Conservation (phyloP, 2,888 invertebrate genomes). For the Ganaspis brasiliensis region DNA sequence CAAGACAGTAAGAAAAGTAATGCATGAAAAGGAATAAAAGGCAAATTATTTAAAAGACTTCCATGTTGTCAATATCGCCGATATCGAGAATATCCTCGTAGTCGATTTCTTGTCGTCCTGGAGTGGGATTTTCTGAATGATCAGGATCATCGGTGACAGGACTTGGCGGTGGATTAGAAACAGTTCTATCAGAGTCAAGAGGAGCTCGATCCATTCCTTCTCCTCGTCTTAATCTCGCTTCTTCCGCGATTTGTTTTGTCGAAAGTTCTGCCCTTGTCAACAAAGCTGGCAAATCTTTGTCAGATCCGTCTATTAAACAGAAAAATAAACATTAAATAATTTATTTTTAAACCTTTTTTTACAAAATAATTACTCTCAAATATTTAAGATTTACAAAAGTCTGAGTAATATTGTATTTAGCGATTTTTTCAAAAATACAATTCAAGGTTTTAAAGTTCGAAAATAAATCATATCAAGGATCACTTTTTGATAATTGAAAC, state of each 20-base stretch:
- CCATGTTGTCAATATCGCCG: slow-evolving; percentile 87
- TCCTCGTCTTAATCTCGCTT: slow-evolving; percentile 81
- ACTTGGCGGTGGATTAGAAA: slow-evolving; percentile 90
- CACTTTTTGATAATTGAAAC: too few species aligned
- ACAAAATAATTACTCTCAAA: too few species aligned
- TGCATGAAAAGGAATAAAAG: slow-evolving; percentile 42
- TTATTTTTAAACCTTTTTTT: too few species aligned
- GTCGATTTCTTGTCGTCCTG: slow-evolving; percentile 77
- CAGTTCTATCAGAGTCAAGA: slow-evolving; percentile 80
- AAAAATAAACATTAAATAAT: too few species aligned
- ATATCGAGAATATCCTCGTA: slow-evolving; percentile 89
- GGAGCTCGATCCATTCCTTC: slow-evolving; percentile 77
- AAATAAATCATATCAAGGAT: too few species aligned
- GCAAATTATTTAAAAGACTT: slow-evolving; percentile 83
- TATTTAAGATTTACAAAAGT: too few species aligned
- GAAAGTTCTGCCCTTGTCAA: slow-evolving; percentile 84
- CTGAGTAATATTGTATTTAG: too few species aligned
- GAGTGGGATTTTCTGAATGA: slow-evolving; percentile 73
- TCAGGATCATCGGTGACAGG: slow-evolving; percentile 87
- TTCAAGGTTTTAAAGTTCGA: too few species aligned
- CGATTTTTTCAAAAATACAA: too few species aligned
- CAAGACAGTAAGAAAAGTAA: slow-evolving; percentile 1
- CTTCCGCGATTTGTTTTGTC: slow-evolving; percentile 82
- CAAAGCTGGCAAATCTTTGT: slow-evolving; percentile 85
- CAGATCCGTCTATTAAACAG: slow-evolving; percentile 75